Percentiles rank a stretch among this genome's conserved stretches.
These are phyloP conservation scores for Crotalus horridus DNA, from an alignment of 2,113 vertebrate species.

Conservation along the genomic window DNA sequence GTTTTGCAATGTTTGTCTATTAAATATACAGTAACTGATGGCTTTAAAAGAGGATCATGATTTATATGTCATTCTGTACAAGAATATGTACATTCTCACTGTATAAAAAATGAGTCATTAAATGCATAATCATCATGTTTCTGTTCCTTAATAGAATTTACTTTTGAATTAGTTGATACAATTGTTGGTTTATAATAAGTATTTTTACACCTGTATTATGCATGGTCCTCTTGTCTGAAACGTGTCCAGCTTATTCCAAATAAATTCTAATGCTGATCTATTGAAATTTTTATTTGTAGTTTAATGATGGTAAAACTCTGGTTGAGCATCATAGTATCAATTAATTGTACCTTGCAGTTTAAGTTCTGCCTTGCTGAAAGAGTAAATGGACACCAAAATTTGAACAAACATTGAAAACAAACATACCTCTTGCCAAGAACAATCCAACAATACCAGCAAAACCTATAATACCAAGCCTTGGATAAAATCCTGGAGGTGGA, in stretches of 20 bases:
- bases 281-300: not conserved
- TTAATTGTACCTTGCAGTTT: not conserved
- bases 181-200: not conserved
- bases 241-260: not conserved
- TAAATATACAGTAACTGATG: not conserved
- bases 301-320: not conserved
- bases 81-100: not conserved
- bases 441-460: slow-evolving; percentile 90
- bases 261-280: not conserved
- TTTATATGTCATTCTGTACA: not conserved
- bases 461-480: slow-evolving; percentile 83
- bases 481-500: slow-evolving; percentile 86
- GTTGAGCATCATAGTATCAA: not conserved
- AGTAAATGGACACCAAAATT: not conserved
- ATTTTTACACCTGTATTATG: not conserved
- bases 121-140: not conserved
- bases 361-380: not conserved
- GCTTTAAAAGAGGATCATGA: not conserved
- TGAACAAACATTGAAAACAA: slow-evolving; percentile 28
- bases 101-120: not conserved
- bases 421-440: slow-evolving; percentile 84
- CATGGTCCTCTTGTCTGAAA: not conserved
- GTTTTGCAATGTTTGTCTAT: not conserved
- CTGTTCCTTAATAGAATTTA: not conserved
- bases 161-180: not conserved